Base-by-base conservation (phyloP, 1,140 invertebrate genomes). In the Aradophagus sp. region DNA sequence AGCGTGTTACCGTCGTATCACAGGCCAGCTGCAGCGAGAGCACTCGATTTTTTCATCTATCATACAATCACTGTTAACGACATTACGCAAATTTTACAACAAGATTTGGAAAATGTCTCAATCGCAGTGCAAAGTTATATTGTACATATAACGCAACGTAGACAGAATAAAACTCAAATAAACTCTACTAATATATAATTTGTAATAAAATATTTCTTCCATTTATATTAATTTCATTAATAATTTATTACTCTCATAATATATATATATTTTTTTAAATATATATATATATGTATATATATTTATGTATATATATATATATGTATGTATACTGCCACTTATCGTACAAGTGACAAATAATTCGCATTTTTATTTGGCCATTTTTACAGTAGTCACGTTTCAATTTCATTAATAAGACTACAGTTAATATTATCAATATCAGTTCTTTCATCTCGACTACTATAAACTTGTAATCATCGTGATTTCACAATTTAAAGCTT, bases 161-260 rank as follows among this genome's bases (percentile, higher is more conserved):
- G 69, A 78, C 73, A 72, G 68, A 74, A 76, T 76, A 75, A 67
- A 78, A 82, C 74, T 85, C 80, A 77, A 82, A 84, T 84, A 84
- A 82, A 74, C 78, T 85, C 83, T 84, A 83, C 77, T 81, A 80
- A 82, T 80, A 84, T 84, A 84, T 80, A 81, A 83, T 83, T 83
- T 82, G 79, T 77, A 84, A 82, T 84, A 84, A 85, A 86, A 85
- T 85, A 85, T 84, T 84, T 74, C 77, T 79, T 80, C 78, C 79
- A 83, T 86, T 85, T 84, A 85, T 84, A 85, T 86, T 85, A 86
- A 84, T 85, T 86, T 85, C 79, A 84, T 84, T 83, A 85, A 85
- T 86, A 86, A 86, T 86, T 86, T 86, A 86, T 86, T 86, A 85
- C 83, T 84, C 74, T 81, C 80, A 80, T 84, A 85, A 82, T 84